Conservation (phyloP, 30 jellyfish, hydroid and myxozoan genomes). For the Hydra vulgaris region DNA sequence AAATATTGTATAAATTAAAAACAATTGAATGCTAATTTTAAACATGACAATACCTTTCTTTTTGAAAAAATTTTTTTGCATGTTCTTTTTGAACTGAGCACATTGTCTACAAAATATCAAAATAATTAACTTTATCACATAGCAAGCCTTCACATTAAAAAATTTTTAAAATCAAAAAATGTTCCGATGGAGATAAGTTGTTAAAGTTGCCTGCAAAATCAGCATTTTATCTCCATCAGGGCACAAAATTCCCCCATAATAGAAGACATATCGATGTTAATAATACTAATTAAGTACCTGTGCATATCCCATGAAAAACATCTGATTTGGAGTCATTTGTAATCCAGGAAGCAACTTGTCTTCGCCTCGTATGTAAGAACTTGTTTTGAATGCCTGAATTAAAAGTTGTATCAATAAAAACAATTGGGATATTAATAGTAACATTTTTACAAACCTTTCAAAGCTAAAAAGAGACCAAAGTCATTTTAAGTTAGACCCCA, state of each 20-base stretch:
- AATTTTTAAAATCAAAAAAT: no score
- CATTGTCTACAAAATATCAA: neutral
- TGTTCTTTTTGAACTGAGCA: neutral
- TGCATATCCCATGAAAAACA: constrained; percentile 66
- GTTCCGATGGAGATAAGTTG: no score
- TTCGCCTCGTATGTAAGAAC: constrained; percentile 15
- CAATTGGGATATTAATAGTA: neutral
- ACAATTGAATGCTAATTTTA: no score
- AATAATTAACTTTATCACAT: no score
- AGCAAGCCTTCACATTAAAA: no score
- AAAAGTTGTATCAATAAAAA: neutral
- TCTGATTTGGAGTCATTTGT: constrained; percentile 56
- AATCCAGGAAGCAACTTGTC: constrained; percentile 50
- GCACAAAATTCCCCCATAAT: no score
- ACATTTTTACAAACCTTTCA: neutral
- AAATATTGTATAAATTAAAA: no score
- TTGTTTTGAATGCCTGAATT: constrained; percentile 54
- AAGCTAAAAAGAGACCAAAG: neutral
- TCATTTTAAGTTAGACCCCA: no score
- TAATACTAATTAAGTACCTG: no score
- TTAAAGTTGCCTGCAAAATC: no score
- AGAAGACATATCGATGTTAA: no score
- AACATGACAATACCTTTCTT: neutral
- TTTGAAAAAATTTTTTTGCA: neutral
- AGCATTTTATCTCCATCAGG: no score